phyloP scores from a whole-genome alignment of 2,888 invertebrate genomes.

The Platynereis dumerilii region DNA sequence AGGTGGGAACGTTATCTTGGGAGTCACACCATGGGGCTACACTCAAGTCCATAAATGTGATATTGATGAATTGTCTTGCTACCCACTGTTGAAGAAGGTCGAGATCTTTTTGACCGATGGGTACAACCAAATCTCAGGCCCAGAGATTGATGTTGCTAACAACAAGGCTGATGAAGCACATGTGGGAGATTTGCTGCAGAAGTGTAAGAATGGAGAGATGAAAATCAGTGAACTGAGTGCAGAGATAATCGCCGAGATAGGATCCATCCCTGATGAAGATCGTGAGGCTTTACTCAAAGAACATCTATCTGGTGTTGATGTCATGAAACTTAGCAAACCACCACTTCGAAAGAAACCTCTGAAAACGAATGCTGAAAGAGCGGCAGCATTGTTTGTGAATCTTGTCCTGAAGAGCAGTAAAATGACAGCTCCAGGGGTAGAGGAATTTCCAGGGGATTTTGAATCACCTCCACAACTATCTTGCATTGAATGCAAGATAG shows the following conservation, averaged over 20 bases:
- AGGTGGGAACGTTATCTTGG: background rate
- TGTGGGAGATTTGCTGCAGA: background rate
- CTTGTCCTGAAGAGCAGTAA: background rate
- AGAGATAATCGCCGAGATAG: background rate
- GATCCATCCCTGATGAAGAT: too few species aligned
- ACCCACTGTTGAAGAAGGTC: too few species aligned
- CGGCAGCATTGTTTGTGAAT: background rate
- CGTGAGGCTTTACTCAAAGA: too few species aligned
- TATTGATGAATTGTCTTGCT: too few species aligned
- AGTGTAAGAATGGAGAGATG: slow-evolving; percentile 1
- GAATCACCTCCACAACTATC: slow-evolving; percentile 14
- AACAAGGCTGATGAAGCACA: background rate
- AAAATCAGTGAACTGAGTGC: background rate
- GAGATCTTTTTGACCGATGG: background rate
- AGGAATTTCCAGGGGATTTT: slow-evolving; percentile 41
- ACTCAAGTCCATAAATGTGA: background rate
- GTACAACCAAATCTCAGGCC: background rate
- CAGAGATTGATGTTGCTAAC: background rate
- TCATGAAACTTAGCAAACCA: too few species aligned
- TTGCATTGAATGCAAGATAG: slow-evolving; percentile 22
- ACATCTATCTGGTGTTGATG: too few species aligned
- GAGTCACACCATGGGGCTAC: background rate
- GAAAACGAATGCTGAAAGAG: slow-evolving; percentile 1
- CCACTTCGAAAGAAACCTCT: background rate
- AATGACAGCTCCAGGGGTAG: slow-evolving; percentile 25